Evolutionary conservation across 2,797 vertebrate species (phyloP).

Genomic region (Notamacropus eugenii): DNA sequence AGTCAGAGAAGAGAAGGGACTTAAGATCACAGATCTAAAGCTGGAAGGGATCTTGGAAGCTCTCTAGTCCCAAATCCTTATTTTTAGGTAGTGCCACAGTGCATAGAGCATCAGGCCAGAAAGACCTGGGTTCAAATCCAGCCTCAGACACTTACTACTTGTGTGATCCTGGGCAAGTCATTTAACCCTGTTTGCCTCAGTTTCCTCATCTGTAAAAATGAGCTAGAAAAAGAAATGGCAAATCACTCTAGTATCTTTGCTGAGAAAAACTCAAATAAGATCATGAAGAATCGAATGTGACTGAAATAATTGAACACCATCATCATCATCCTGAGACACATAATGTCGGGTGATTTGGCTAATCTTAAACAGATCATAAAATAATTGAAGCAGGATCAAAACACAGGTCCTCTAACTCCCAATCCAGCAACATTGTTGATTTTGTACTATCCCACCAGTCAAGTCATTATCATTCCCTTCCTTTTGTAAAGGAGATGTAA

Average conservation of each 20-base stretch:
- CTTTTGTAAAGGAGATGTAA: not conserved
- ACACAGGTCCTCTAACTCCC: not conserved
- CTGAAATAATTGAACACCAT: not conserved
- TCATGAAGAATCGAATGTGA: not conserved
- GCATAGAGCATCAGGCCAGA: not conserved
- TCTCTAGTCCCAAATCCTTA: not conserved
- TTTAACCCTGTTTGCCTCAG: not conserved
- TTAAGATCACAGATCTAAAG: not conserved
- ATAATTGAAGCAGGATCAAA: not conserved
- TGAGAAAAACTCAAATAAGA: not conserved
- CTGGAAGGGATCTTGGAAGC: not conserved
- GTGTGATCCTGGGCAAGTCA: not conserved
- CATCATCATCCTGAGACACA: not conserved
- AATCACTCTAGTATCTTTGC: not conserved
- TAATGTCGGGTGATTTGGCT: not conserved
- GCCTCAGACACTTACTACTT: not conserved
- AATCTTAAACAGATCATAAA: not conserved
- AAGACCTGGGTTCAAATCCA: not conserved
- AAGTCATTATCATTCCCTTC: not conserved
- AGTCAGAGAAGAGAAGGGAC: not conserved
- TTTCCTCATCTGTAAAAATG: not conserved
- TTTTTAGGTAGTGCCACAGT: not conserved
- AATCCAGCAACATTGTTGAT: not conserved
- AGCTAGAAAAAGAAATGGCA: not conserved
- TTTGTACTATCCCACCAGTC: not conserved